Evolutionary conservation across 2,888 invertebrate species (phyloP).

Genomic region (Diploptera punctata): DNA sequence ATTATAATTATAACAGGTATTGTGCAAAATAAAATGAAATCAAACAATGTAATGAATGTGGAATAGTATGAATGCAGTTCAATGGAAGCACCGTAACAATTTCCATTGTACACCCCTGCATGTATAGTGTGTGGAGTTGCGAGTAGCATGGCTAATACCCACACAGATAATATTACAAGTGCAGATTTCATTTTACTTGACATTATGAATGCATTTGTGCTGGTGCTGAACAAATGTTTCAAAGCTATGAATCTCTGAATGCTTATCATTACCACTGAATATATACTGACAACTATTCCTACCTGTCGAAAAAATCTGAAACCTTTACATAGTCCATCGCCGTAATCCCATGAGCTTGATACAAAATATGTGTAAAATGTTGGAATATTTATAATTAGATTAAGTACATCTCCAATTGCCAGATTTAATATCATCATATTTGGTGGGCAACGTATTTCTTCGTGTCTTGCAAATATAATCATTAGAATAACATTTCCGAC

Average conservation of each 20-base stretch:
- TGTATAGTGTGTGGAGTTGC: not conserved
- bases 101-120: not conserved
- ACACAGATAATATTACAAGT: not conserved
- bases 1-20: not conserved
- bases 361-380: not conserved
- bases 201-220: not conserved
- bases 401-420: not conserved
- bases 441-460: not conserved
- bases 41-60: not conserved
- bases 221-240: not conserved
- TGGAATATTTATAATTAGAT: not conserved
- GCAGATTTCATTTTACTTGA: not conserved
- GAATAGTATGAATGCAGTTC: not conserved
- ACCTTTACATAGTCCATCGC: not conserved
- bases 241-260: not conserved
- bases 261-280: not conserved
- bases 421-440: not conserved
- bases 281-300: not conserved
- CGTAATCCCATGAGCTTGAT: not conserved
- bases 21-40: not conserved
- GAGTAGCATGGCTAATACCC: not conserved
- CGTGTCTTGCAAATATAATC: not conserved
- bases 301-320: not conserved
- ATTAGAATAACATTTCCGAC: not conserved
- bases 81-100: not conserved